Percentiles rank a stretch among this genome's conserved stretches.
phyloP scores from a whole-genome alignment of 1,140 invertebrate species.

The Drosophila lacertosa region DNA sequence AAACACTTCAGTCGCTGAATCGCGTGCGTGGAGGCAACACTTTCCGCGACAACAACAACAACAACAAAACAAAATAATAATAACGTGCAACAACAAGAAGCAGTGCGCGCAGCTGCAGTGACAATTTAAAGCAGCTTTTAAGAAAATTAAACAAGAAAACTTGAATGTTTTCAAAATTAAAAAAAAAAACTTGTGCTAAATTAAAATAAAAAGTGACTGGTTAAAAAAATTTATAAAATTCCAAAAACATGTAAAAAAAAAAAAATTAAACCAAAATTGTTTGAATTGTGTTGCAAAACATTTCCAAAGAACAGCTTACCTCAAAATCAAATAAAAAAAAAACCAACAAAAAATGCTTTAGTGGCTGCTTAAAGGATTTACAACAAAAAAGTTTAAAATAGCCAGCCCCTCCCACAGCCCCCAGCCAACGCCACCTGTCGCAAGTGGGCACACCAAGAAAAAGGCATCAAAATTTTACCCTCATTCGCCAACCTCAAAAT shows the following conservation, averaged over 20 bases:
- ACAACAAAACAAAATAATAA: slow-evolving; percentile 30
- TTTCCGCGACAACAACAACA: slow-evolving; percentile 38
- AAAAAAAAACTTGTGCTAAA: slow-evolving; percentile 2
- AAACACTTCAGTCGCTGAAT: slow-evolving; percentile 84
- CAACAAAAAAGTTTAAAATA: not conserved
- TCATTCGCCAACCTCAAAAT: slow-evolving; percentile 79
- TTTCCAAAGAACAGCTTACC: slow-evolving; percentile 50
- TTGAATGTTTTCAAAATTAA: slow-evolving; percentile 25
- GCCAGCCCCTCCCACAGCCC: not conserved
- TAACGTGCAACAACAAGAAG: slow-evolving; percentile 17
- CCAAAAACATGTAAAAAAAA: slow-evolving; percentile 22
- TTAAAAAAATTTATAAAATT: slow-evolving; percentile 1
- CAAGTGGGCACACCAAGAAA: slow-evolving; percentile 29
- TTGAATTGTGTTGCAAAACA: slow-evolving; percentile 19
- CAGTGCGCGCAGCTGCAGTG: slow-evolving; percentile 66
- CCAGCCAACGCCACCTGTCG: not conserved
- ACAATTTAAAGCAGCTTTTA: slow-evolving; percentile 45
- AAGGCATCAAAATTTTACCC: slow-evolving; percentile 82
- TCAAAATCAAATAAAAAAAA: slow-evolving; percentile 9
- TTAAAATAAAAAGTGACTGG: slow-evolving; percentile 9
- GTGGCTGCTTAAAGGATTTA: not conserved
- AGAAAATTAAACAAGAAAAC: slow-evolving; percentile 36
- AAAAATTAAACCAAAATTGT: slow-evolving; percentile 13
- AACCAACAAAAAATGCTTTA: slow-evolving; percentile 31
- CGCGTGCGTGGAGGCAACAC: slow-evolving; percentile 68